Conservation (phyloP, 2,113 vertebrate species). For the Heptranchias perlo region DNA sequence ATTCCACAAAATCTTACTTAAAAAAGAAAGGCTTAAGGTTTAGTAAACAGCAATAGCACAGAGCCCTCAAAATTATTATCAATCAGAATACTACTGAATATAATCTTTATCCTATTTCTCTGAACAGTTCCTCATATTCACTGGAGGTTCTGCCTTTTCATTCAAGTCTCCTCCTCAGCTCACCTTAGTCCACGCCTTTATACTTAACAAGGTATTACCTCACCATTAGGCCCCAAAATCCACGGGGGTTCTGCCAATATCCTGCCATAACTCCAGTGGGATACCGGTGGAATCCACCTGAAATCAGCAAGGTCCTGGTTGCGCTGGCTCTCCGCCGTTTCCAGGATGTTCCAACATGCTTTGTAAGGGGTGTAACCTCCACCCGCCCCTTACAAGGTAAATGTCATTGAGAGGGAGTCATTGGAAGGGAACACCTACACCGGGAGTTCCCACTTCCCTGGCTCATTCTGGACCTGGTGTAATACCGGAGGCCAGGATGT, state of each 20-base stretch:
- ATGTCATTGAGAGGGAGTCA: neutral
- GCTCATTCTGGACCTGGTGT: no score
- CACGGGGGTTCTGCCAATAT: no score
- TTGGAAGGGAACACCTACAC: neutral
- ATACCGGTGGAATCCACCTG: no score
- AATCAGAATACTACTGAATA: neutral
- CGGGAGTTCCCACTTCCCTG: neutral
- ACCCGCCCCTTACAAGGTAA: neutral
- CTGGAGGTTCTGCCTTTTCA: neutral
- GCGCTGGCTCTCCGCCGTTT: no score
- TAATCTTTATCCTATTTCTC: neutral
- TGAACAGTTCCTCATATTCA: neutral
- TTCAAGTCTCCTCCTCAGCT: neutral
- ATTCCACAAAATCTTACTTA: neutral
- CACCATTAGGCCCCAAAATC: no score
- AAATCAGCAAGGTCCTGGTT: no score
- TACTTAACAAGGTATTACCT: no score
- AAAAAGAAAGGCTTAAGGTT: no score
- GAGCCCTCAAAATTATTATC: neutral
- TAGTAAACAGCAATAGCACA: neutral
- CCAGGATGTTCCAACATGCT: neutral
- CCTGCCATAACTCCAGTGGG: no score
- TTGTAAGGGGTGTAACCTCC: neutral
- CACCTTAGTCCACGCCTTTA: no score
- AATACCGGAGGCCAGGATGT: no score